These are phyloP conservation scores for Macrosoma leucophasiata DNA, from an alignment of 2,888 invertebrate genomes.

Conservation along the genomic window DNA sequence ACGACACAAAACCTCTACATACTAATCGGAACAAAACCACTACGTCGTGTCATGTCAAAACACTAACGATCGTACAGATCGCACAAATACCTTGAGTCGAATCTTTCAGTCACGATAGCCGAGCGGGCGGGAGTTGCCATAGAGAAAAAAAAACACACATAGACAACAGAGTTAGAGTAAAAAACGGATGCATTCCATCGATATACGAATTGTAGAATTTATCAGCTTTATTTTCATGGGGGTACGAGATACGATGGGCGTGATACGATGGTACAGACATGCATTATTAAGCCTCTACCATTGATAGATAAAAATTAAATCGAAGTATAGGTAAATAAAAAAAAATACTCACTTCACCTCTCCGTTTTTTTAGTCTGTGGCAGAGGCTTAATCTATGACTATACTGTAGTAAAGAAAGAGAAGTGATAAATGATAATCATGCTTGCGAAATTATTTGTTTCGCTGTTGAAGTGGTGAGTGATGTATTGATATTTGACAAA, in stretches of 20 bases:
- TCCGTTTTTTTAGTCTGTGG: no score
- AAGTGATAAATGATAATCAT: slow-evolving; percentile 16
- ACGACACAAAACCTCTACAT: slow-evolving; percentile 70
- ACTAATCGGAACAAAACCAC: slow-evolving; percentile 59
- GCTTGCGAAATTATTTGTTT: no score
- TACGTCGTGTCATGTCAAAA: slow-evolving; percentile 45
- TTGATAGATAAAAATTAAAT: not conserved
- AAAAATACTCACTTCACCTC: no score
- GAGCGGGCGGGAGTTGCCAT: slow-evolving; percentile 81
- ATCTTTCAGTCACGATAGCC: slow-evolving; percentile 78
- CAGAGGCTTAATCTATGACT: slow-evolving; percentile 12
- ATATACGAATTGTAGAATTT: no score
- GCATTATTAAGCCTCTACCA: slow-evolving; percentile 37
- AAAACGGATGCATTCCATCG: slow-evolving; percentile 75
- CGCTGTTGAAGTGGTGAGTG: no score
- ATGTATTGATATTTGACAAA: no score
- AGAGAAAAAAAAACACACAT: slow-evolving; percentile 82
- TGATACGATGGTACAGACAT: slow-evolving; percentile 45
- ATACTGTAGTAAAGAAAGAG: slow-evolving; percentile 20
- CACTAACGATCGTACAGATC: slow-evolving; percentile 26
- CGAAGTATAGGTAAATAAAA: not conserved
- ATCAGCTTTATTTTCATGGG: no score
- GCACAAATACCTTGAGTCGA: slow-evolving; percentile 69
- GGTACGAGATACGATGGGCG: slow-evolving; percentile 39
- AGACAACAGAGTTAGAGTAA: slow-evolving; percentile 79